Base-by-base conservation (phyloP, 2,888 invertebrate genomes). In the Drosophila meridionalis region DNA sequence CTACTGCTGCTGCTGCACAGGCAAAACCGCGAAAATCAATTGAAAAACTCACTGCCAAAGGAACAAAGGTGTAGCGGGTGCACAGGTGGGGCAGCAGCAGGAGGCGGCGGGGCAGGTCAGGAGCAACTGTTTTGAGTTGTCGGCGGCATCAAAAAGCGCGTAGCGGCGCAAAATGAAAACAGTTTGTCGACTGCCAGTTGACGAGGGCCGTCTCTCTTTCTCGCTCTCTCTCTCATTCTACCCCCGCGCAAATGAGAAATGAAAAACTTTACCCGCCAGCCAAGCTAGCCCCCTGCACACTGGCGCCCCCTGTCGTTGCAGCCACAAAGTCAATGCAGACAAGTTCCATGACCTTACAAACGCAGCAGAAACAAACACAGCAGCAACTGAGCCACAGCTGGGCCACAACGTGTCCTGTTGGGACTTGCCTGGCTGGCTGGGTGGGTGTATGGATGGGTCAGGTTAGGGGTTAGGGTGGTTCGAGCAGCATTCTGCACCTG, bases 321-420 rank as follows among this genome's bases (percentile, higher is more conserved):
- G 6, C 60, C 70, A n/a, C 77, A 88, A 77, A 80, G 81, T 83
- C 87, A 87, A 90, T 81, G 89, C 89, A 87, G 87, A 90, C 90
- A 91, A 91, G 91, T 91, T 92, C 92, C 83, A 91, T 92, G 91
- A 91, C 91, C 91, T 92, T 91, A 92, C 91, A 92, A 89, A 92
- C 90, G 82, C 83, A 90, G 73, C 72, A 69, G 75, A 74, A 74
- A 76, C 70, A 80, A 78, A 81, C 52, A 82, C 68, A 72, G 50
- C 59, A 62, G 14, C 78, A 75, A 75, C 64, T 76, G 75, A 56
- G 56, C 73, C 71, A 56, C 68, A 76, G 42, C 67, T 62, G 71
- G 20, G 47, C 45, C 50, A 56, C 47, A 47, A 65, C 48, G 60
- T 43, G 71, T 75, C 76, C 76, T 74, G 61, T 56, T n/a, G 56